Conservation (phyloP, 1,140 invertebrate genomes). For the Reticulitermes speratus region DNA sequence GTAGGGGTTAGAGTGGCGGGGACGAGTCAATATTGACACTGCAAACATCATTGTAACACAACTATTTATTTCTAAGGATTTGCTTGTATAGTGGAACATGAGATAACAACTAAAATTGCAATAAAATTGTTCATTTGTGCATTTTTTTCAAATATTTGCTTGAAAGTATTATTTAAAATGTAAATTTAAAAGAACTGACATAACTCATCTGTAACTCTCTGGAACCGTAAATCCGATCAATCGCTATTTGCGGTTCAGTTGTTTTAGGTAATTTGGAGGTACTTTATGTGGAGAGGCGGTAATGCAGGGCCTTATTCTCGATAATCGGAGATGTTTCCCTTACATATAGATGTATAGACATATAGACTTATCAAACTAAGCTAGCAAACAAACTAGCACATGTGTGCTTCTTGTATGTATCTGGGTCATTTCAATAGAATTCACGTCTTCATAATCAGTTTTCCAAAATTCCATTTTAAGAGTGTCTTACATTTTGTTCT, state of each 20-base stretch:
- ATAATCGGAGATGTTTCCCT: no score
- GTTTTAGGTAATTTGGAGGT: neutral
- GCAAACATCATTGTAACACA: conserved; percentile 16
- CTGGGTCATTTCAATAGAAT: no score
- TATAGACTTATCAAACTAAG: no score
- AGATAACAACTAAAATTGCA: conserved; percentile 7
- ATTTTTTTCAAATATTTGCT: conserved; percentile 14
- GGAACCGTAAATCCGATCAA: neutral
- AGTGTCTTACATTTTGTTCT: no score
- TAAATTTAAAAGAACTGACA: neutral
- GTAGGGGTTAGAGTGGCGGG: neutral
- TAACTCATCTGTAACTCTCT: neutral
- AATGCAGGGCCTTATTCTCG: no score
- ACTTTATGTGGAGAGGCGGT: no score
- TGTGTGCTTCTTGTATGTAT: no score
- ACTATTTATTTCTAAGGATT: conserved; percentile 19
- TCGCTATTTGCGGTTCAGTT: neutral
- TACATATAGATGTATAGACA: no score
- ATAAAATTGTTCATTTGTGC: conserved; percentile 8
- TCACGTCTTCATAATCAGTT: no score
- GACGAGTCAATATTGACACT: neutral
- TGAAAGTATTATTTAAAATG: conserved; percentile 14
- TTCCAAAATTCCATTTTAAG: no score
- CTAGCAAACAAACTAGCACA: no score
- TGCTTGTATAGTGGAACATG: neutral